Base-by-base conservation (phyloP, 2,888 invertebrate species). In the Andricus quercusramuli region DNA sequence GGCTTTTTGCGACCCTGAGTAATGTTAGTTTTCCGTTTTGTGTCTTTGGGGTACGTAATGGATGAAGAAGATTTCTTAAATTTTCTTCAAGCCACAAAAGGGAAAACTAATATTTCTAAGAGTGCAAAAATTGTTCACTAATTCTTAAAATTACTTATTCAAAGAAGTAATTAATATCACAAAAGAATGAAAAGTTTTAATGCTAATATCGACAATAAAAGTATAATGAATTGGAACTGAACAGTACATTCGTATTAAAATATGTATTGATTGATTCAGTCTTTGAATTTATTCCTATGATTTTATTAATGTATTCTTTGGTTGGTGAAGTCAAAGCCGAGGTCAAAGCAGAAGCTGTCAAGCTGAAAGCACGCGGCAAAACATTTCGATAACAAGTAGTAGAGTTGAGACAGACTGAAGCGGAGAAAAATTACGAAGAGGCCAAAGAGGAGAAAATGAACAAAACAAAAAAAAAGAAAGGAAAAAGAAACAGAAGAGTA, bases 381-480 rank as follows among this genome's bases (percentile, higher is more conserved):
- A 82, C 77, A 83, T 78, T 83, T 82, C 76, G 83, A 83, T 83
- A 83, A 83, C 79, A 78, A 67, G 41, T 67, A 1, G 67, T 41
- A 67, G 13, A 1, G n/a, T 37, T 13, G 66, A 66, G 20, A 65
- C 37, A 65, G 32, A 62, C 13, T 25, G 32, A 20, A 65, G 66
- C 13, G 15, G 44, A 44, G 44, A 44, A 13, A 44, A 44, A 66
- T 66, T 41, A 41, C 67, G 67, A 67, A 67, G n/a, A 15, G 41
- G 51, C 37, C 64, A 22, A 62, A 78, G 78, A 62, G 59, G 32
- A 47, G 59, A 68, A 51, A 56, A 44, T 37, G 47, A 37, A 17
- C 22, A 25, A 70, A 41, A 41, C 25, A 65, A 70, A 76, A 79
- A 79, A 77, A 41, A 32, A 15, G 37, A 22, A 41, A 37, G 20